A percentile compares a stretch with the other conserved stretches of the same genome.
phyloP scores from a whole-genome alignment of 2,113 vertebrate genomes.

The Merops nubicus region DNA sequence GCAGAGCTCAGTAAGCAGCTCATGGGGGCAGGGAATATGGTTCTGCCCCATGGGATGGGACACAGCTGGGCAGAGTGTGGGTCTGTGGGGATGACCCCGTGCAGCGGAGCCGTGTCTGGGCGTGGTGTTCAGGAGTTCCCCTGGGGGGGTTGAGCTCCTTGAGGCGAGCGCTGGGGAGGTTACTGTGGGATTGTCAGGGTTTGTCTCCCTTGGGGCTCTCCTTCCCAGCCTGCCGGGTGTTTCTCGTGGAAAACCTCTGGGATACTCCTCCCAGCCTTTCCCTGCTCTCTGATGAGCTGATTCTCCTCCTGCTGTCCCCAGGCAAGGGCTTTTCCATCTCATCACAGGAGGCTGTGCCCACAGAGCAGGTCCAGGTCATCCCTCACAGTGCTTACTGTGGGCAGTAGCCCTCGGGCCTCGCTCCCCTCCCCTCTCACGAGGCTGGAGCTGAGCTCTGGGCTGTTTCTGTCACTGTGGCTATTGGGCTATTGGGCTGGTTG shows the following conservation, averaged over 20 bases:
- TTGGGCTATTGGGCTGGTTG: too few species aligned
- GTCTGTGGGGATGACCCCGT: rapidly evolving
- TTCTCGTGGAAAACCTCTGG: background rate
- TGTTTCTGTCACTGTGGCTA: background rate
- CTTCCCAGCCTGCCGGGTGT: background rate
- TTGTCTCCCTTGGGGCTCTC: background rate
- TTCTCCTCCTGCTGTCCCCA: background rate
- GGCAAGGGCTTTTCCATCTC: background rate
- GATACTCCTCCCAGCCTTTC: background rate
- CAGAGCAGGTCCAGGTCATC: background rate
- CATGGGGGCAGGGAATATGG: rapidly evolving
- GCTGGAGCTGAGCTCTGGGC: background rate
- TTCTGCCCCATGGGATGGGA: background rate
- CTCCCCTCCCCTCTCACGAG: background rate
- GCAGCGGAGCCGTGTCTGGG: background rate
- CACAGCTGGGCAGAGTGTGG: rapidly evolving
- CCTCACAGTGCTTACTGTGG: too few species aligned
- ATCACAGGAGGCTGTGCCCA: too few species aligned
- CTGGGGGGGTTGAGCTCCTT: background rate
- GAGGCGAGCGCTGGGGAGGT: rapidly evolving
- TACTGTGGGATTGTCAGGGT: background rate
- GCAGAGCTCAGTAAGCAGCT: background rate
- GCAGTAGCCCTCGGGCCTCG: background rate
- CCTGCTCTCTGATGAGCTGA: background rate
- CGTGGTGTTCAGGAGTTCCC: background rate